Conservation (phyloP, 2,888 invertebrate genomes). For the Agrotis clavis region DNA sequence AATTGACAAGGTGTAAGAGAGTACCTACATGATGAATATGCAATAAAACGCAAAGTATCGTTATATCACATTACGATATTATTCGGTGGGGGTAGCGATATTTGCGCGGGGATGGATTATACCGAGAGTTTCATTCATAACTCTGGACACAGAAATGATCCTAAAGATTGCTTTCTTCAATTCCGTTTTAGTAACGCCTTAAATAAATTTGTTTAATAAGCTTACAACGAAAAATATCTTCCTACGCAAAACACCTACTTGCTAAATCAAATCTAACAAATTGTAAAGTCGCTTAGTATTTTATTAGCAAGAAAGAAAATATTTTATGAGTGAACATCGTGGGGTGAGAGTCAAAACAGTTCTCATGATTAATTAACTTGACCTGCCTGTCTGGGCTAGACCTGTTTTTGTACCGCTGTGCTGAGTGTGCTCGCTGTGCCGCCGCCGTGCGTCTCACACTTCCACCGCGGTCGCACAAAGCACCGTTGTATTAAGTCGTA, state of each 20-base stretch:
- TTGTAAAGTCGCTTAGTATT: constrained; percentile 35
- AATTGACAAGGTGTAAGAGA: no score
- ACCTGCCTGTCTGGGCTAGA: constrained; percentile 17
- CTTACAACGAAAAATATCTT: constrained; percentile 5
- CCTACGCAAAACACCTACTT: constrained; percentile 17
- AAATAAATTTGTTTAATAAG: constrained; percentile 31
- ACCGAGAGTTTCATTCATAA: not conserved
- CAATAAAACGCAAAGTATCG: no score
- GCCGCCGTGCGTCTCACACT: constrained; percentile 32
- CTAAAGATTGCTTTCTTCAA: not conserved
- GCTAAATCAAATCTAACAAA: constrained; percentile 38
- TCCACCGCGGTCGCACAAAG: constrained; percentile 54
- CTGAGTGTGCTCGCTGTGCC: no score
- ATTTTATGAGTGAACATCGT: constrained; percentile 31
- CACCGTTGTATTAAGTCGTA: constrained; percentile 81
- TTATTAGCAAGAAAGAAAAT: constrained; percentile 49
- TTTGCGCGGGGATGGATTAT: no score
- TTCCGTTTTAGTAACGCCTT: constrained; percentile 1
- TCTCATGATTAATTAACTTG: constrained; percentile 44
- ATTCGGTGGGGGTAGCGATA: no score
- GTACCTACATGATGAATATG: no score
- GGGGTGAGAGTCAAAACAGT: constrained; percentile 26
- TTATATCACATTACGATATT: no score
- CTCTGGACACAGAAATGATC: not conserved
- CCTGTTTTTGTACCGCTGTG: not conserved